Conservation (phyloP, 2,113 vertebrate species). For the Cyprinodon variegatus region DNA sequence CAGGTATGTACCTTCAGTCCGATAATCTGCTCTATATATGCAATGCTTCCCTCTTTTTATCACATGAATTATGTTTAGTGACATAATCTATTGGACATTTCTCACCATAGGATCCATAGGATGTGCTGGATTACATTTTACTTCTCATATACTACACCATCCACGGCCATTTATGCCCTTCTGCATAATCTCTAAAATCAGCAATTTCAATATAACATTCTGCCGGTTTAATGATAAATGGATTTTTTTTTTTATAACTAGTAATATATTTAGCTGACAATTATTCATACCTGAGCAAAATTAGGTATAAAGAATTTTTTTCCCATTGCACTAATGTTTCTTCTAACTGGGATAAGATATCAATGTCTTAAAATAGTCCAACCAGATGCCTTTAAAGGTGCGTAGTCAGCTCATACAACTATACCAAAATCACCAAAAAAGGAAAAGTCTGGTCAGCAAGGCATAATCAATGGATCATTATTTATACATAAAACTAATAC, state of each 20-base stretch:
- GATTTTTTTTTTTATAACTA: background rate
- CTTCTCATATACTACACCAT: slow-evolving; percentile 38
- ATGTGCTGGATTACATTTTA: slow-evolving; percentile 44
- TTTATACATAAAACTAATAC: too few relatives aligned
- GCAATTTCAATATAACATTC: background rate
- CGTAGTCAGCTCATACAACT: too few relatives aligned
- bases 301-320: background rate
- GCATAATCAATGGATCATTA: too few relatives aligned
- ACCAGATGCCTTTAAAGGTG: background rate
- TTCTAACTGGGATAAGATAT: background rate
- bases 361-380: background rate
- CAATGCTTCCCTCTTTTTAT: slow-evolving; percentile 71
- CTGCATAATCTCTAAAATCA: background rate
- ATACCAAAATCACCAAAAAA: too few relatives aligned
- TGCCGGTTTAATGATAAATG: too few relatives aligned
- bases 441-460: too few relatives aligned
- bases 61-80: slow-evolving; percentile 74
- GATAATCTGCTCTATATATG: slow-evolving; percentile 72
- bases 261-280: background rate
- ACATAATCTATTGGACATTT: slow-evolving; percentile 70
- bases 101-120: slow-evolving; percentile 58
- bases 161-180: background rate
- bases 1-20: slow-evolving; percentile 58
- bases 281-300: background rate
- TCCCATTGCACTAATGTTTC: background rate